Evolutionary conservation across 2,797 vertebrate species (phyloP).

Genomic region (Phrynocephalus vlangalii): DNA sequence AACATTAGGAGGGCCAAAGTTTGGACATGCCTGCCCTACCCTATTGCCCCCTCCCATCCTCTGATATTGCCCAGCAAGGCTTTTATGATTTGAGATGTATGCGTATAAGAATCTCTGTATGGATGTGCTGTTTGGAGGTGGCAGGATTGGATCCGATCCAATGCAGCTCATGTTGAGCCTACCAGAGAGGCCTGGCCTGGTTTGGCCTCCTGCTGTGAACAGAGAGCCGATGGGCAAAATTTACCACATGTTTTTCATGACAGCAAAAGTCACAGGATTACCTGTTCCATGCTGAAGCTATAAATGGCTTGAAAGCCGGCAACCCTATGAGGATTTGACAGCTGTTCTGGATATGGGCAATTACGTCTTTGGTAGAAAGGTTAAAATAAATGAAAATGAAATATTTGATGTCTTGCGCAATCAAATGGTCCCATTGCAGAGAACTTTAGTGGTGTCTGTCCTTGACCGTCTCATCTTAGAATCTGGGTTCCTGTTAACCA

Average conservation of each 20-base stretch:
- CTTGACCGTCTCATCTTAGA: conserved; percentile 35
- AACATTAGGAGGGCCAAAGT: no score
- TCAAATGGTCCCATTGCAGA: conserved; percentile 13
- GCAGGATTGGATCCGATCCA: not conserved
- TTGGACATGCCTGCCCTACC: no score
- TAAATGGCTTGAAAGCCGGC: not conserved
- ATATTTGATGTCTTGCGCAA: not conserved
- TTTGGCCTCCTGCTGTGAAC: not conserved
- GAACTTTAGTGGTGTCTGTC: conserved; percentile 34
- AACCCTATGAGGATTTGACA: not conserved
- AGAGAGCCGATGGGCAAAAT: not conserved
- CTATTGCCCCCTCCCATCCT: not conserved
- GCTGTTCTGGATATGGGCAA: not conserved
- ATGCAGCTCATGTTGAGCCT: not conserved
- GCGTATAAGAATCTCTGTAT: not conserved
- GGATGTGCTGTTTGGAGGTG: not conserved
- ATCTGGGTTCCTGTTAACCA: conserved; percentile 27
- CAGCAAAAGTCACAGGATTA: not conserved
- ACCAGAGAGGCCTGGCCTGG: not conserved
- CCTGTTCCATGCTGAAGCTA: not conserved
- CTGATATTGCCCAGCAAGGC: not conserved
- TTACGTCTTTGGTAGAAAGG: not conserved
- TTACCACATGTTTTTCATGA: not conserved
- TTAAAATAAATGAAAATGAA: not conserved
- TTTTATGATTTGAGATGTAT: not conserved